Percentiles rank a stretch among this genome's conserved stretches.
These are phyloP conservation scores for Hydractinia symbiolongicarpus DNA, from an alignment of 30 jellyfish, hydroid and myxozoan genomes.

Conservation along the genomic window DNA sequence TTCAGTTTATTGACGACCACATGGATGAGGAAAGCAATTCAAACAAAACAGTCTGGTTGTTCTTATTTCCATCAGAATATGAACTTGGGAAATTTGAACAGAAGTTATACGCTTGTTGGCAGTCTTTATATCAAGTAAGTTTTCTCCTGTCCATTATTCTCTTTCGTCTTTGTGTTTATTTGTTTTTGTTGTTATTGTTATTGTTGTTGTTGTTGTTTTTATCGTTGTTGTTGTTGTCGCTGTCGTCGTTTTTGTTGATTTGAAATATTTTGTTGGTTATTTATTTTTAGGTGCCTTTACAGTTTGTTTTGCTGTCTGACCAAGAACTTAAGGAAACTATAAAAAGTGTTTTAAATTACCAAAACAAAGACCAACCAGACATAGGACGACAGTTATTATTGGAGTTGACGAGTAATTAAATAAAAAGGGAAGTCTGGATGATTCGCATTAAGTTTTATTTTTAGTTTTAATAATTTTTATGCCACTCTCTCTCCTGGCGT, in stretches of 20 bases:
- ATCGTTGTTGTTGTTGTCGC: not conserved
- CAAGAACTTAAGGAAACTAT: conserved; percentile 44
- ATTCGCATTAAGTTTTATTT: too few relatives aligned
- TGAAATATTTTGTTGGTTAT: not conserved
- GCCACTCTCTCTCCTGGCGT: too few relatives aligned
- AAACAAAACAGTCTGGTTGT: conserved; percentile 57
- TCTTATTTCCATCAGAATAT: conserved; percentile 65
- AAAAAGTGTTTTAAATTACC: not conserved
- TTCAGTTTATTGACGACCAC: conserved; percentile 61
- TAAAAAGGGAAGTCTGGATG: not conserved
- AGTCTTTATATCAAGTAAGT: conserved; percentile 70
- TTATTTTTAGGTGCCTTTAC: conserved; percentile 70
- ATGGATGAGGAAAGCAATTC: conserved; percentile 36
- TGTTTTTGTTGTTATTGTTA: not conserved
- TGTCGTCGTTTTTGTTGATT: too few relatives aligned
- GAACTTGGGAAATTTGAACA: conserved; percentile 96
- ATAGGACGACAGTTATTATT: not conserved
- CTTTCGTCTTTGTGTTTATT: too few relatives aligned
- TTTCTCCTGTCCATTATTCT: not conserved
- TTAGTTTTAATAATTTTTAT: too few relatives aligned
- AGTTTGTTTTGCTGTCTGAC: conserved; percentile 62
- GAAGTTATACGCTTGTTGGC: conserved; percentile 76
- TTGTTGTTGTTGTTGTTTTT: not conserved
- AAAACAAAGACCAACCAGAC: not conserved
- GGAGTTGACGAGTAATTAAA: not conserved